phyloP scores from a whole-genome alignment of 2,113 vertebrate species.

The Chaetodon auriga region DNA sequence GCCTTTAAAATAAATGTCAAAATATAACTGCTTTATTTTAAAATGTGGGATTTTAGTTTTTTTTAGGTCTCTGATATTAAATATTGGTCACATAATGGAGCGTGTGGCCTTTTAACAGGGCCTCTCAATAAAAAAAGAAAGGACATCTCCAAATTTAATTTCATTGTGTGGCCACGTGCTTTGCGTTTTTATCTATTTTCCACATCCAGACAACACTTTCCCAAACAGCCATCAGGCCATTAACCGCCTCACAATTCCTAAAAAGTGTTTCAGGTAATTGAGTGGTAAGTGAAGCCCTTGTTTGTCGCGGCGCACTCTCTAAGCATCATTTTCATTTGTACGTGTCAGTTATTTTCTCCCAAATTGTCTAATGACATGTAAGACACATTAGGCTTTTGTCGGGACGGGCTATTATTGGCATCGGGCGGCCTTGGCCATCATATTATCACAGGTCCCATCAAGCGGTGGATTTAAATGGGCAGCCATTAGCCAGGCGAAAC shows the following conservation, averaged over 20 bases:
- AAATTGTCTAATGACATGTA: conserved; percentile 81
- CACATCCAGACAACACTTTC: conserved; percentile 40
- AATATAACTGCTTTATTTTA: neutral
- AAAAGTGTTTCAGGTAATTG: conserved; percentile 69
- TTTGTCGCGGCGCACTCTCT: conserved; percentile 59
- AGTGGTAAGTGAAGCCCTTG: conserved; percentile 70
- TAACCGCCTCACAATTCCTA: conserved; percentile 46
- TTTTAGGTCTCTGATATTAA: neutral
- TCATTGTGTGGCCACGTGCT: neutral
- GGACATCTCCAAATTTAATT: neutral
- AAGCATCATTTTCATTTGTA: conserved; percentile 69
- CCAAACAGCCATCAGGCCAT: conserved; percentile 59
- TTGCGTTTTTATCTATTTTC: conserved; percentile 13
- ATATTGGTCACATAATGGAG: neutral
- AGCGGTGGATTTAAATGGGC: conserved; percentile 80
- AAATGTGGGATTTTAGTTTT: neutral
- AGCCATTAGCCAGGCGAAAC: conserved; percentile 83
- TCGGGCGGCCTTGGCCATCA: conserved; percentile 79
- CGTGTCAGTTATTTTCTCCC: conserved; percentile 66
- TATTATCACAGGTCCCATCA: conserved; percentile 77
- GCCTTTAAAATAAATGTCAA: neutral
- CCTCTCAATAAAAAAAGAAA: neutral
- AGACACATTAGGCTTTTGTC: conserved; percentile 78
- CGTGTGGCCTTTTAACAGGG: neutral
- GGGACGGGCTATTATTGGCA: conserved; percentile 71